Evolutionary conservation across 2,113 vertebrate species (phyloP).

Genomic region (zebrafish (Danio rerio)): GRCz12tu NC_133189.1:48142001-48142500

Average conservation of each 20-base stretch:
- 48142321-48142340: slow-evolving; percentile 2
- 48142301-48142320: not conserved
- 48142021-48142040: slow-evolving; percentile 13
- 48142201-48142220: slow-evolving; percentile 12
- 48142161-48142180: slow-evolving; percentile 35
- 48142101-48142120: slow-evolving; percentile 17
- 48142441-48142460: slow-evolving; percentile 32
- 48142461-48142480: slow-evolving; percentile 21
- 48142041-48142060: slow-evolving; percentile 10
- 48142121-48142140: slow-evolving; percentile 24
- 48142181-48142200: slow-evolving; percentile 18
- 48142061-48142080: not conserved
- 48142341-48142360: not conserved
- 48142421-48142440: slow-evolving; percentile 24
- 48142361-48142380: not conserved
- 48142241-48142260: not conserved
- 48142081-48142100: slow-evolving; percentile 29
- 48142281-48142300: not conserved
- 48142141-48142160: slow-evolving; percentile 17
- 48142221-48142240: slow-evolving; percentile 22
- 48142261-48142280: slow-evolving; percentile 12
- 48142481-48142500: slow-evolving; percentile 23
- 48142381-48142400: not conserved
- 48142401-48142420: not conserved
- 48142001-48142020: not conserved